A percentile compares a stretch with the other conserved stretches of the same genome.
phyloP scores from a whole-genome alignment of 2,113 vertebrate genomes.

The Narcine bancroftii region DNA sequence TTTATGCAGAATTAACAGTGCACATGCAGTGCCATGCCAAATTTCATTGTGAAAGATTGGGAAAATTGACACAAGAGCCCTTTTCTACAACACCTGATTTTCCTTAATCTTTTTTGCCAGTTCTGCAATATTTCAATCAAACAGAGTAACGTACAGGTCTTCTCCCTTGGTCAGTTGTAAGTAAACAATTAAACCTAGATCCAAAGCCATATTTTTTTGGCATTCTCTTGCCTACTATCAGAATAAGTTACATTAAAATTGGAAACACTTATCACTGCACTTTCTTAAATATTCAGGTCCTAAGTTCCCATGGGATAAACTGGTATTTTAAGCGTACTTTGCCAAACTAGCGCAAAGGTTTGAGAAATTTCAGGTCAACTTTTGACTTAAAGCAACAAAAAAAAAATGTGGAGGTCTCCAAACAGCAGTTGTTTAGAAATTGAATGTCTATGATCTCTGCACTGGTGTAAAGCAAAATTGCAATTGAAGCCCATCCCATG shows the following conservation, averaged over 20 bases:
- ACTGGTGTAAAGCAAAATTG: not conserved
- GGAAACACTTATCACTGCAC: not conserved
- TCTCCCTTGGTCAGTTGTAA: not conserved
- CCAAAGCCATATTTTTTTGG: not conserved
- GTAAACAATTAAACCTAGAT: not conserved
- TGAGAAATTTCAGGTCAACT: not conserved
- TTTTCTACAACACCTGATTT: not conserved
- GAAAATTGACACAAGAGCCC: not conserved
- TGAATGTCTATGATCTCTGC: not conserved
- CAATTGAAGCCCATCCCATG: not conserved
- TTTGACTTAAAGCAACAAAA: too few relatives aligned
- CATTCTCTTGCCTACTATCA: not conserved
- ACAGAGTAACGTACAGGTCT: not conserved
- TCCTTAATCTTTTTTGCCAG: not conserved
- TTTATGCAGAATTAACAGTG: not conserved
- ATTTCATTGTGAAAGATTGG: not conserved
- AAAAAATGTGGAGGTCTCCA: too few relatives aligned
- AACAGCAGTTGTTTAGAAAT: not conserved
- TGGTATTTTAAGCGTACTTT: not conserved
- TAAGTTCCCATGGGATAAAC: not conserved
- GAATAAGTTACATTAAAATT: not conserved
- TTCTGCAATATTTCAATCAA: not conserved
- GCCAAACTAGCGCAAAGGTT: not conserved
- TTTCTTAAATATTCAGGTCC: not conserved
- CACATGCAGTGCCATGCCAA: not conserved